Conservation (phyloP, 1,140 invertebrate species). For the Hyles vespertilio region DNA sequence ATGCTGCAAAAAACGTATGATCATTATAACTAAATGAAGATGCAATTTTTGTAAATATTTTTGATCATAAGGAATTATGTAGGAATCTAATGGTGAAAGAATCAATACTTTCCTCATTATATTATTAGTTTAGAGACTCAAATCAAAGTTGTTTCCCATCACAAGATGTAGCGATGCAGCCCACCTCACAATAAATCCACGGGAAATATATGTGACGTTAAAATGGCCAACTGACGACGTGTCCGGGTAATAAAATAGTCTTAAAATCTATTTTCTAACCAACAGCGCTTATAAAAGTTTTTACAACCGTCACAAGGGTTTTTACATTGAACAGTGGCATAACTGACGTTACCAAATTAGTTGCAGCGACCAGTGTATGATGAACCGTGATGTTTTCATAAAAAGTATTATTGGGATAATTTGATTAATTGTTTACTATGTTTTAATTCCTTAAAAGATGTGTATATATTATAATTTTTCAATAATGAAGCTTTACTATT, state of each 20-base stretch:
- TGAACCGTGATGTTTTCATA: background rate
- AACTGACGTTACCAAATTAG: slow-evolving; percentile 10
- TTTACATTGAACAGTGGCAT: slow-evolving; percentile 12
- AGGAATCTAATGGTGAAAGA: too few species aligned
- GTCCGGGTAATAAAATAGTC: slow-evolving; percentile 8
- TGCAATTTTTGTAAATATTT: too few species aligned
- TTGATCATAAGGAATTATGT: too few species aligned
- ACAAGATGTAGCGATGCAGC: background rate
- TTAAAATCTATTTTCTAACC: slow-evolving; percentile 20
- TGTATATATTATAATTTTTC: too few species aligned
- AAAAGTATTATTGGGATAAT: background rate
- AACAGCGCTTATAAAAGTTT: slow-evolving; percentile 14
- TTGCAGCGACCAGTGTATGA: slow-evolving; percentile 6
- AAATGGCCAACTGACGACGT: slow-evolving; percentile 1
- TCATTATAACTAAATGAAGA: too few species aligned
- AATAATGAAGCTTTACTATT: too few species aligned
- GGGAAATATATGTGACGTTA: background rate
- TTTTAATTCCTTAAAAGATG: too few species aligned
- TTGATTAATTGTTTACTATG: too few species aligned
- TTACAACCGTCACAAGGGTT: slow-evolving; percentile 8
- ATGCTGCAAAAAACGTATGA: too few species aligned
- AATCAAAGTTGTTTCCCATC: background rate
- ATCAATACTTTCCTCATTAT: too few species aligned
- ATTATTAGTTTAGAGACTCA: too few species aligned
- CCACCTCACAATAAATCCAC: too few species aligned